Conservation (phyloP, 1,140 invertebrate species). For the Drosophila arizonae region DNA sequence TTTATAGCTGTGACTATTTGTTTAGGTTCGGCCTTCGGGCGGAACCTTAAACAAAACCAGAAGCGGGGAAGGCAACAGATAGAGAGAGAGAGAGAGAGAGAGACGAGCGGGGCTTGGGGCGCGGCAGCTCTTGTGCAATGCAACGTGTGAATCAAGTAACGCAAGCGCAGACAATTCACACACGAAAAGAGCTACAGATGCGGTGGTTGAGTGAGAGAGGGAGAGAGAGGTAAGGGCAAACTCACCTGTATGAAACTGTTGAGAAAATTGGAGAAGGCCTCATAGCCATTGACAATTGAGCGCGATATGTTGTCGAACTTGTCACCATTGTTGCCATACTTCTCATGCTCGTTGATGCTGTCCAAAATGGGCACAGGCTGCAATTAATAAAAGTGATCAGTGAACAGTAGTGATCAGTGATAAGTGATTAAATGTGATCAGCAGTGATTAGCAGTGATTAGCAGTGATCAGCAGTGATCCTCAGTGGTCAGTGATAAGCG, state of each 20-base stretch:
- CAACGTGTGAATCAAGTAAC: conserved; percentile 35
- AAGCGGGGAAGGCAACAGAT: neutral
- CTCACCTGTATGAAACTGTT: conserved; percentile 84
- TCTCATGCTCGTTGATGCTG: conserved; percentile 85
- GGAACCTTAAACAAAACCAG: no score
- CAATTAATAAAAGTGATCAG: neutral
- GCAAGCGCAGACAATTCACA: conserved; percentile 9
- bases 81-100: neutral
- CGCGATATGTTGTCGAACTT: conserved; percentile 84
- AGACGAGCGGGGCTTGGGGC: neutral
- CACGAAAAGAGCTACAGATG: neutral
- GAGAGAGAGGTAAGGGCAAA: conserved; percentile 14
- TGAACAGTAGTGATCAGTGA: neutral
- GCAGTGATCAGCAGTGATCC: neutral
- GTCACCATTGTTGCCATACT: conserved; percentile 85
- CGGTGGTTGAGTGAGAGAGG: neutral
- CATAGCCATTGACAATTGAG: conserved; percentile 84
- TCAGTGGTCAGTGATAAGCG: neutral
- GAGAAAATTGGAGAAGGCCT: conserved; percentile 84
- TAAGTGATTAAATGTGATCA: neutral
- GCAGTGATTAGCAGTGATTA: neutral
- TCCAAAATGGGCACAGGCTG: conserved; percentile 85
- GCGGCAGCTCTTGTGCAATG: conserved; percentile 31
- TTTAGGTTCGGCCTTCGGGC: no score
- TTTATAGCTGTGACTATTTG: no score